Conservation (phyloP, 1,140 invertebrate genomes). For the Triops cancriformis region DNA sequence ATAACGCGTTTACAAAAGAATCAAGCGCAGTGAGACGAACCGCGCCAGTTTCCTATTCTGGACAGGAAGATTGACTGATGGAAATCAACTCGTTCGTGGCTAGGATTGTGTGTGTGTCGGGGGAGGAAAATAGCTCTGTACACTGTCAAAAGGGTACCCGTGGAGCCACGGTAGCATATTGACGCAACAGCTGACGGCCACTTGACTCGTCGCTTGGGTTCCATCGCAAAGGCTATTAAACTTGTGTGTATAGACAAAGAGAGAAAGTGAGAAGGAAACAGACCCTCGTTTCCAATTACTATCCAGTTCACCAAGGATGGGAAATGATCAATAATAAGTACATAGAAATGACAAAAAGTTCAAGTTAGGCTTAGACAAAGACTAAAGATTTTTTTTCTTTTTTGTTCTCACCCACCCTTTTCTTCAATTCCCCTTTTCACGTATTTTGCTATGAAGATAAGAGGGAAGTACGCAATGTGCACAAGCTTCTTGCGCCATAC, state of each 20-base stretch:
- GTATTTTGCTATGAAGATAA: no score
- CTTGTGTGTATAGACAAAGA: neutral
- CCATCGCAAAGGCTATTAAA: neutral
- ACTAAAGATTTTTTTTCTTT: no score
- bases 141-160: neutral
- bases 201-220: neutral
- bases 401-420: no score
- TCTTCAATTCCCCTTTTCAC: no score
- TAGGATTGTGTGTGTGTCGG: neutral
- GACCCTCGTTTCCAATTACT: neutral
- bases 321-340: neutral
- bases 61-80: neutral
- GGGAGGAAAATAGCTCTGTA: neutral
- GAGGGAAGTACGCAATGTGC: no score
- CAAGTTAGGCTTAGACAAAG: no score
- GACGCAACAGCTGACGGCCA: conserved; percentile 11
- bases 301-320: no score
- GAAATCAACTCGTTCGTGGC: neutral
- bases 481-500: no score
- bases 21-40: neutral
- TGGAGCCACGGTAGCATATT: neutral
- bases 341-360: neutral
- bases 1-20: neutral
- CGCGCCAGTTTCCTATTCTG: neutral
- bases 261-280: neutral